Evolutionary conservation across 2,888 invertebrate species (phyloP).

Genomic region (Drosophila testacea): DNA sequence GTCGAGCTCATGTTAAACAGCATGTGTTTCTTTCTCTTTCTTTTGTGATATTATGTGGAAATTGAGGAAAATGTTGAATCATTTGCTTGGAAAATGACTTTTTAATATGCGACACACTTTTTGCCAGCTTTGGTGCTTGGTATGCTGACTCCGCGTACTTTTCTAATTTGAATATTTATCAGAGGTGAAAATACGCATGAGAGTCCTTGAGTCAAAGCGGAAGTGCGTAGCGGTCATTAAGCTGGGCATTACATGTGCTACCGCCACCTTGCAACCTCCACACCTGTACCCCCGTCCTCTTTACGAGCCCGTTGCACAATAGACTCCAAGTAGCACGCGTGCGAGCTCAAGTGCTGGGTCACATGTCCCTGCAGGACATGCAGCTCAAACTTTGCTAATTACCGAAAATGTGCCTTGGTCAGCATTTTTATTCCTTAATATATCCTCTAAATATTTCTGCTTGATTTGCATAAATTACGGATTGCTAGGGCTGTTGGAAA

Average conservation of each 20-base stretch:
- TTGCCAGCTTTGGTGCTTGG: constrained; percentile 1
- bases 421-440: constrained; percentile 3
- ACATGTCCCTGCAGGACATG: constrained; percentile 59
- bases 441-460: constrained; percentile 34
- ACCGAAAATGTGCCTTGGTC: constrained; percentile 36
- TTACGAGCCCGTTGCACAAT: constrained; percentile 30
- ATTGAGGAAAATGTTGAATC: constrained; percentile 68
- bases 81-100: constrained; percentile 82
- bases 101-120: constrained; percentile 82
- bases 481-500: constrained; percentile 32
- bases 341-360: constrained; percentile 54
- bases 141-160: constrained; percentile 17
- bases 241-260: constrained; percentile 61
- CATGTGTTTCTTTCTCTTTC: constrained; percentile 59
- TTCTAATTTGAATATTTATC: constrained; percentile 73
- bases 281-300: neutral
- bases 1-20: constrained; percentile 72
- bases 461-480: constrained; percentile 71
- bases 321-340: constrained; percentile 50
- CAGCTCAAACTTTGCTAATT: constrained; percentile 57
- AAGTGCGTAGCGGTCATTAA: constrained; percentile 79
- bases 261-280: constrained; percentile 5
- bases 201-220: constrained; percentile 62
- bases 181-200: constrained; percentile 53
- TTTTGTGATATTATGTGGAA: neutral